A percentile compares a stretch with the other conserved stretches of the same genome.
phyloP scores from a whole-genome alignment of 2,888 invertebrate genomes.

The Stenotaenia linearis region DNA sequence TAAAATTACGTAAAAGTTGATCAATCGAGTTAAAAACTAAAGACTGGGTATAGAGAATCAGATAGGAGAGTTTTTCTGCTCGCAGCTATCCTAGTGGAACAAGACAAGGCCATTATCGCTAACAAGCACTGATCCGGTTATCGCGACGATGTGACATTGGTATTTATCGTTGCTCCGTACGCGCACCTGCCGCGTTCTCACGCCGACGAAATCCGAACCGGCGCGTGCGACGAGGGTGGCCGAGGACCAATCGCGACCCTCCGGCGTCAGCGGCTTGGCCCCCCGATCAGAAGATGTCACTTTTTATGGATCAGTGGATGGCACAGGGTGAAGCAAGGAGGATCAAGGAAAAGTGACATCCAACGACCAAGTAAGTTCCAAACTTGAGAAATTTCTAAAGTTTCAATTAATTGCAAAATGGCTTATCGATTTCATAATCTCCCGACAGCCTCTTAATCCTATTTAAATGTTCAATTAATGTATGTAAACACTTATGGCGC shows the following conservation, averaged over 20 bases:
- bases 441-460: too few species aligned
- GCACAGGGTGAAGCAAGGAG: neutral
- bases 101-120: constrained; percentile 32
- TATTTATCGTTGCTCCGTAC: constrained; percentile 9
- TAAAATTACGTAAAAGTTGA: neutral
- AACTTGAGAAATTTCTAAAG: neutral
- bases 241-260: neutral
- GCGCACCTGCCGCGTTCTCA: constrained; percentile 26
- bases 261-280: neutral
- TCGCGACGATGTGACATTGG: constrained; percentile 24
- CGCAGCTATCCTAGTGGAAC: constrained; percentile 13
- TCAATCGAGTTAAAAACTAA: neutral
- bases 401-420: too few species aligned
- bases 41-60: neutral
- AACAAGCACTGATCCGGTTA: constrained; percentile 30
- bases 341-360: neutral
- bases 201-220: constrained; percentile 27
- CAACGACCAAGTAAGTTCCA: neutral
- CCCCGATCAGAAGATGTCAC: constrained; percentile 27
- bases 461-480: neutral
- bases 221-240: constrained; percentile 20
- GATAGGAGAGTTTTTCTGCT: neutral
- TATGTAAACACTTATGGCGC: neutral
- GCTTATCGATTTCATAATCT: too few species aligned
- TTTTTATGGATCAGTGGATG: constrained; percentile 26